Evolutionary conservation across 2,888 invertebrate species (phyloP).

Genomic region (Oasisia sp.): DNA sequence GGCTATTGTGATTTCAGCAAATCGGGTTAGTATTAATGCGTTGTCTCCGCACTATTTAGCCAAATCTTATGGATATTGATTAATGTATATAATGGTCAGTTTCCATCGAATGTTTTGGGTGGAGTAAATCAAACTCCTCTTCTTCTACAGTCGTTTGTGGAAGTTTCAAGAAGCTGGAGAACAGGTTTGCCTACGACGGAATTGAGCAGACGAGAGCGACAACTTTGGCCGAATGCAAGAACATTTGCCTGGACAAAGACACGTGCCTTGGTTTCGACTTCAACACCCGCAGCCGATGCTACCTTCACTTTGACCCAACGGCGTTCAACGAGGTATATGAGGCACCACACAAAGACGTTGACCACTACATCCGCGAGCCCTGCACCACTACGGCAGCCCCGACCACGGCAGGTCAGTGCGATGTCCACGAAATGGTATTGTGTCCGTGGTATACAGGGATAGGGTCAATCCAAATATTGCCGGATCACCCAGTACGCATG

Average conservation of each 20-base stretch:
- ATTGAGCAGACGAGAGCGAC: background rate
- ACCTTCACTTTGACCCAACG: background rate
- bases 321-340: background rate
- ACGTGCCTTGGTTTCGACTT: background rate
- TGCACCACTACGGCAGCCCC: background rate
- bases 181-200: slow-evolving; percentile 2
- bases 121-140: no score
- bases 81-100: background rate
- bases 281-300: background rate
- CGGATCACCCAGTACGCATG: no score
- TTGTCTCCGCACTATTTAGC: background rate
- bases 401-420: background rate
- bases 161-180: background rate
- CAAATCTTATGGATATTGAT: background rate
- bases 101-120: background rate
- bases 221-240: background rate
- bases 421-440: background rate
- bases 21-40: background rate
- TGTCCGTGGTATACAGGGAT: background rate
- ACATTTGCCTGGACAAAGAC: background rate
- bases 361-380: background rate
- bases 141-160: background rate
- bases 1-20: background rate
- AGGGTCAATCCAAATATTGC: no score
- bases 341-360: background rate